Percentiles rank a stretch among this genome's conserved stretches.
These are phyloP conservation scores for Psettodes erumei DNA, from an alignment of 2,113 vertebrate genomes.

Conservation along the genomic window DNA sequence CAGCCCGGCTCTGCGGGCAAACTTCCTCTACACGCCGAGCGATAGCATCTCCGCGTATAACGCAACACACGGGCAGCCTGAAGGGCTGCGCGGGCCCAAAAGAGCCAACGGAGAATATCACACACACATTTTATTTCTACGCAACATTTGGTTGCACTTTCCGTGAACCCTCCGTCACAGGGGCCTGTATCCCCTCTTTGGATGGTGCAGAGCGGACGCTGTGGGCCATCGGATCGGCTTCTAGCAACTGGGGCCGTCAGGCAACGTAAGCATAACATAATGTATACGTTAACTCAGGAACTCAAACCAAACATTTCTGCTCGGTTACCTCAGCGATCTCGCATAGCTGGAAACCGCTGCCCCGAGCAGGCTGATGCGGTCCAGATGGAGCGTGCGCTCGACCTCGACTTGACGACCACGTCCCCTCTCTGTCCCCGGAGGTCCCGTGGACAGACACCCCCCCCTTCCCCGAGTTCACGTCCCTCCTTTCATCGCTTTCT, in stretches of 20 bases:
- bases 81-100: conserved; percentile 6
- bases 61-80: conserved; percentile 10
- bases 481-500: conserved; percentile 25
- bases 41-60: conserved; percentile 36
- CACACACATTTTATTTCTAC: conserved; percentile 22
- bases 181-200: conserved; percentile 44
- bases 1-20: background rate
- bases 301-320: conserved; percentile 47
- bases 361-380: conserved; percentile 27
- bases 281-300: conserved; percentile 36
- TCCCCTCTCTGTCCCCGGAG: conserved; percentile 1
- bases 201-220: conserved; percentile 35
- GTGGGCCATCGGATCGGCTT: conserved; percentile 10
- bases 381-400: conserved; percentile 52
- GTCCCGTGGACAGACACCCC: background rate
- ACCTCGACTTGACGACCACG: conserved; percentile 22
- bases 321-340: conserved; percentile 38
- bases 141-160: conserved; percentile 55
- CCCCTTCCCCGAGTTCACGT: conserved; percentile 24
- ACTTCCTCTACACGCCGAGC: conserved; percentile 4
- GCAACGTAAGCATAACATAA: conserved; percentile 19
- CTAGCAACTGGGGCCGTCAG: conserved; percentile 35
- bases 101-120: conserved; percentile 38
- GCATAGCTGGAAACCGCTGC: conserved; percentile 27
- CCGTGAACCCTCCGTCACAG: conserved; percentile 47